These are phyloP conservation scores for Drosophila stalkeri DNA, from an alignment of 2,888 invertebrate genomes.

Conservation along the genomic window DNA sequence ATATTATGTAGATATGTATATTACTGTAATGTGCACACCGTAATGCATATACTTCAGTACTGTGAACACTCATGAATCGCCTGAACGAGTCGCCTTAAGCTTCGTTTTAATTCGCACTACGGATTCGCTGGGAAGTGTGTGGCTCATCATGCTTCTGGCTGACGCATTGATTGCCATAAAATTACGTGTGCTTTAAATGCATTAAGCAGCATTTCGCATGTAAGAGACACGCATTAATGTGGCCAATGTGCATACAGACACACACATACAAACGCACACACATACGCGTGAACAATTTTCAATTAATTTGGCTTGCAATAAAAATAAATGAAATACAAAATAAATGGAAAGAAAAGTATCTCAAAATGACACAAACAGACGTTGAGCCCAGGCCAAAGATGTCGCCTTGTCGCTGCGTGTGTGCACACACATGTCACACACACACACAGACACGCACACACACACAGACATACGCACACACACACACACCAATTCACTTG, in stretches of 20 bases:
- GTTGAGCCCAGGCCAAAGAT: slow-evolving; percentile 46
- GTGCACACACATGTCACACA: slow-evolving; percentile 1
- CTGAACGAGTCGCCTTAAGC: background rate
- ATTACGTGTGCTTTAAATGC: slow-evolving; percentile 29
- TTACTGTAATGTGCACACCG: background rate
- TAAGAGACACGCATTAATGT: slow-evolving; percentile 70
- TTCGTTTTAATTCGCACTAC: background rate
- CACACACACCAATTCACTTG: slow-evolving; percentile 21
- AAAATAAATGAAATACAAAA: slow-evolving; percentile 8
- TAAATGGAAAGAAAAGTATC: slow-evolving; percentile 48
- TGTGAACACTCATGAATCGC: background rate
- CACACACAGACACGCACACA: slow-evolving; percentile 12
- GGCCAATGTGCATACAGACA: slow-evolving; percentile 45
- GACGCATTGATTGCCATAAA: slow-evolving; percentile 58
- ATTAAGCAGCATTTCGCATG: slow-evolving; percentile 56
- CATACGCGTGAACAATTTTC: slow-evolving; percentile 42
- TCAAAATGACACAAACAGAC: slow-evolving; percentile 62
- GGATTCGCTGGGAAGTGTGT: slow-evolving; percentile 2
- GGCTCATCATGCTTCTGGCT: slow-evolving; percentile 23
- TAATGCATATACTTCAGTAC: too few species aligned
- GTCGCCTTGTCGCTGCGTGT: slow-evolving; percentile 40
- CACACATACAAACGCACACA: slow-evolving; percentile 27
- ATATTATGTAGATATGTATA: too few species aligned
- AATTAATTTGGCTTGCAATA: slow-evolving; percentile 58
- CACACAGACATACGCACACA: background rate